phyloP scores from a whole-genome alignment of 1,140 invertebrate species.

The Trichoplusia ni region DNA sequence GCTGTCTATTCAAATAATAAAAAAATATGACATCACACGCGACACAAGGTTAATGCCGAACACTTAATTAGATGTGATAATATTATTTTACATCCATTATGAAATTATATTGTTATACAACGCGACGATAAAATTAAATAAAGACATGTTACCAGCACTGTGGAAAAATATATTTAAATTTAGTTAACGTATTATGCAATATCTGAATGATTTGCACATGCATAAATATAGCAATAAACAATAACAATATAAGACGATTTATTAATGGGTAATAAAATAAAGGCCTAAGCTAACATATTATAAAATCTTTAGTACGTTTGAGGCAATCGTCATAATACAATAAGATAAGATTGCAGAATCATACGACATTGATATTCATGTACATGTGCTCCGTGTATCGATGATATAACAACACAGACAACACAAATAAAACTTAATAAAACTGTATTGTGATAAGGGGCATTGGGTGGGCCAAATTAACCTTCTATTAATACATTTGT shows the following conservation, averaged over 20 bases:
- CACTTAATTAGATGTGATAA: constrained; percentile 31
- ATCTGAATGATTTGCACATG: not conserved
- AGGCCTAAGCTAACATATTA: constrained; percentile 34
- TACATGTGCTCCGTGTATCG: constrained; percentile 17
- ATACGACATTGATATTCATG: constrained; percentile 43
- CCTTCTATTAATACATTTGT: too few relatives aligned
- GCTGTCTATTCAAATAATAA: constrained; percentile 42
- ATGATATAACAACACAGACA: constrained; percentile 15
- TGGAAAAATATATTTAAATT: not conserved
- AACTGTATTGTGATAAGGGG: too few relatives aligned
- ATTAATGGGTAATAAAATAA: constrained; percentile 35
- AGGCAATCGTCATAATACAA: constrained; percentile 44
- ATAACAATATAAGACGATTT: not conserved
- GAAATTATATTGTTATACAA: constrained; percentile 14
- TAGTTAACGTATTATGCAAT: not conserved
- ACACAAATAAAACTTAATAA: too few relatives aligned
- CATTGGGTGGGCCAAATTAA: too few relatives aligned
- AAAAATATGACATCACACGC: constrained; percentile 44
- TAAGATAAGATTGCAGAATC: constrained; percentile 59
- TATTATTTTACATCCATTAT: constrained; percentile 24
- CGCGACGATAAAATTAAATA: constrained; percentile 28
- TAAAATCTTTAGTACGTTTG: constrained; percentile 41
- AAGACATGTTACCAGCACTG: not conserved
- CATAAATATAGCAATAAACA: not conserved
- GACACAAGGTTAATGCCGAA: constrained; percentile 40